Base-by-base conservation (phyloP, 2,888 invertebrate species). In the Salticus scenicus region DNA sequence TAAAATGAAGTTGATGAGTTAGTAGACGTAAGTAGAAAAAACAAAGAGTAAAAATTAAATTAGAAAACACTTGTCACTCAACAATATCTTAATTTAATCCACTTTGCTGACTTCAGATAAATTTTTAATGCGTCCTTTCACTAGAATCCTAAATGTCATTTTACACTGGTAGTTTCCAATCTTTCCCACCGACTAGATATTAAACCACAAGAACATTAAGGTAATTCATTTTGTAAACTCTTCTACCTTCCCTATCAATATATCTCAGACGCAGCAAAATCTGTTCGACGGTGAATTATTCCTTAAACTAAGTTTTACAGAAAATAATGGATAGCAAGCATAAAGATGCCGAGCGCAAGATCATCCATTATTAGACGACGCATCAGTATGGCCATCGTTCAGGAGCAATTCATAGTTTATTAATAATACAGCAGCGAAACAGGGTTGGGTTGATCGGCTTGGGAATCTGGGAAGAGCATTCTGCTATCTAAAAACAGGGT, bases 371-470 rank as follows among this genome's bases (percentile, higher is more conserved):
- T 57, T 5, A 57, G 57, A 20, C 5, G 57, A 24, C 42, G 37
- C 37, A 47, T 47, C 37, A 37, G 37, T 24, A 17, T 12, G 7
- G 20, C 4, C 12, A 57, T 57, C 57, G 57, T 57, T 24, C 57
- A 57, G 57, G 57, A 57, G 57, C 57, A 12, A 57, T 57, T 57
- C 57, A 24, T 57, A 24, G 57, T 57, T 57, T 57, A 57, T 57
- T 57, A 57, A 57, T 57, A 57, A 57, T 5, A 57, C 57, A 57
- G 57, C 57, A 57, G 24, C 24, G 24, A 24, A 24, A 5, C 5
- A 12, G 57, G 57, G 24, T 5, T n/a, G 57, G 57, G 24, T 24
- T 5, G 12, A 4, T 24, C 20, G 57, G 5, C 17, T n/a, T 4
- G 57, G 24, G 57, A 24, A 57, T 57, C 24, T 4, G 20, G 20